Base-by-base conservation (phyloP, 2,888 invertebrate genomes). In the Epinotia nisella region DNA sequence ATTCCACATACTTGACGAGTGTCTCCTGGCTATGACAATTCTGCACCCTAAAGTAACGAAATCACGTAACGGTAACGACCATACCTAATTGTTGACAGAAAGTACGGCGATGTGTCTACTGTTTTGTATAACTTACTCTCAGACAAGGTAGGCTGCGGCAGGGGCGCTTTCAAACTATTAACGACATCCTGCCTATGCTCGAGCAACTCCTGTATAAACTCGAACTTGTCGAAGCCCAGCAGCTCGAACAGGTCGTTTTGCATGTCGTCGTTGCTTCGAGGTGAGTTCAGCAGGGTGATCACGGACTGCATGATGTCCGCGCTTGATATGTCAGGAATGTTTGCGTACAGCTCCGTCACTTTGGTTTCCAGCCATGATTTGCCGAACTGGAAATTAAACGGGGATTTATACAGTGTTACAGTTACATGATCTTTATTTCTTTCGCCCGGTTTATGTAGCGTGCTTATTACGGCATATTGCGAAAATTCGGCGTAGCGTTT, bases 191-290 rank as follows among this genome's bases (percentile, higher is more conserved):
- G 87, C 13, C 97, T 93, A 79, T 96, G 95, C 67, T 95, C 92
- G 39, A 98, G 86, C 74, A 98, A 87, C 53, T 94, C 91, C 74
- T 95, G 94, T 39, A 97, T 96, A 73, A 97, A 93, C 82, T 97
- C 97, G 86, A 97, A 95, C 80, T 96, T 93, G 78, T 98, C 97
- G 86, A 97, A 98, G 0, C 99, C 99, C 29, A 98, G 94, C 4
- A 98, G 90, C 81, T 99, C 99, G 87, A 98, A 97, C 21, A 99
- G 90, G 87, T 97, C 97, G 83, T 96, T 96, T 85, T 97, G 96
- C 75, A 97, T 90, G 80, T 96, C 97, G 75, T 95, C 95, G 77
- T 95, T 95, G 39, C 93, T 93, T 76, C 95, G 93, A 15, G 94
- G 90, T 0, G 95, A 95, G 76, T 95, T 95, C 0, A 97, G 87